phyloP scores from a whole-genome alignment of 2,888 invertebrate species.

The Melipona bicolor region DNA sequence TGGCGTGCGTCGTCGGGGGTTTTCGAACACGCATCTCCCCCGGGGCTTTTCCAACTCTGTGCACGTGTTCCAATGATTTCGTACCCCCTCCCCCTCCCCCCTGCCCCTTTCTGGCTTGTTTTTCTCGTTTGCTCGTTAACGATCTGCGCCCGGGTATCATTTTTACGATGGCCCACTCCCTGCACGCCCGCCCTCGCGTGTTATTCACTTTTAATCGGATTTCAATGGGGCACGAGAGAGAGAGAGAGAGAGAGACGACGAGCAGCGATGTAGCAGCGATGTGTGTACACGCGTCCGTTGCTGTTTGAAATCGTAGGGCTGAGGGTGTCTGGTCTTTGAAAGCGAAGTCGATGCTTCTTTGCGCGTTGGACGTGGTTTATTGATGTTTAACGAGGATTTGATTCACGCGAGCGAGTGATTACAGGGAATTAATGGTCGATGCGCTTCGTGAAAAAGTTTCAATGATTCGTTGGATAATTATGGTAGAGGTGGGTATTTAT shows the following conservation, averaged over 20 bases:
- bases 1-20: conserved; percentile 4
- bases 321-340: background rate
- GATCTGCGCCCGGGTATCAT: background rate
- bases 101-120: background rate
- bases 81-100: background rate
- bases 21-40: conserved; percentile 22
- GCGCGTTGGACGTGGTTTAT: background rate
- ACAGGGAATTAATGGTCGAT: background rate
- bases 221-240: background rate
- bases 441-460: background rate
- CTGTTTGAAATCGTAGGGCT: background rate
- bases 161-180: background rate
- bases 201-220: background rate
- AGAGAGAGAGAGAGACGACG: background rate
- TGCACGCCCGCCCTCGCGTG: background rate
- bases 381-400: background rate
- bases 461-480: background rate
- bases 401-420: no score
- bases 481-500: background rate
- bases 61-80: conserved; percentile 21
- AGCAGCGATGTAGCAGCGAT: background rate
- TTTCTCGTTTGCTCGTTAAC: conserved; percentile 1
- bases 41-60: background rate
- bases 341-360: background rate
- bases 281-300: background rate